Base-by-base conservation (phyloP, 1,140 invertebrate genomes). In the Anoplophora glabripennis region DNA sequence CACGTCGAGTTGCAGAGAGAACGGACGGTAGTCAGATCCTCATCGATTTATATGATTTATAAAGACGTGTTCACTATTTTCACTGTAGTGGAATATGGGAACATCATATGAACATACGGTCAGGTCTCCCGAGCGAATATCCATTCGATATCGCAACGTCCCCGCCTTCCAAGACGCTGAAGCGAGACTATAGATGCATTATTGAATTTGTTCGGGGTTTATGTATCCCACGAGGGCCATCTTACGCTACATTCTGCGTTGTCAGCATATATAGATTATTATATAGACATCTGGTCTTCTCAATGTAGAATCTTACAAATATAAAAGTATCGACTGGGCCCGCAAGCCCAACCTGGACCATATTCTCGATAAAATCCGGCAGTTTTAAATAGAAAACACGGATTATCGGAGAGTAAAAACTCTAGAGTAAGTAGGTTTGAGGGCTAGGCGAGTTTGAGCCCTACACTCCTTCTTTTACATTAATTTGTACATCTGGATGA, bases 191-290 rank as follows among this genome's bases (percentile, higher is more conserved):
- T 71, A 69, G 72, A 70, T 74, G 70, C 66, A 73, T 75, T 75
- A 75, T 75, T 75, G 74, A 75, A 75, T 75, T 75, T 73, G 74
- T 72, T 73, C 72, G 52, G 58, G 64, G 64, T 68, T 72, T 73
- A 75, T 74, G 63, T 62, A 46, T 72, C 74, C 73, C 73, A 36
- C 28, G 73, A 63, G 72, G 57, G 49, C 67, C 59, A 74, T 75
- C 61, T 59, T 48, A 57, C 52, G 70, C 66, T 67, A 69, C 66
- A 70, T 71, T 61, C 68, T 69, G 72, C 72, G 65, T 75, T 74
- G 74, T 75, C 74, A 75, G 74, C 74, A 75, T 73, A 75, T 75
- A 75, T 75, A 74, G 74, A 75, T 74, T 75, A 75, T 75, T 75
- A 75, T 75, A 75, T 73, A 74, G 72, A 73, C 74, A 75, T 75